Evolutionary conservation across 2,797 vertebrate species (phyloP).

Genomic region (Crocidura indochinensis): DNA sequence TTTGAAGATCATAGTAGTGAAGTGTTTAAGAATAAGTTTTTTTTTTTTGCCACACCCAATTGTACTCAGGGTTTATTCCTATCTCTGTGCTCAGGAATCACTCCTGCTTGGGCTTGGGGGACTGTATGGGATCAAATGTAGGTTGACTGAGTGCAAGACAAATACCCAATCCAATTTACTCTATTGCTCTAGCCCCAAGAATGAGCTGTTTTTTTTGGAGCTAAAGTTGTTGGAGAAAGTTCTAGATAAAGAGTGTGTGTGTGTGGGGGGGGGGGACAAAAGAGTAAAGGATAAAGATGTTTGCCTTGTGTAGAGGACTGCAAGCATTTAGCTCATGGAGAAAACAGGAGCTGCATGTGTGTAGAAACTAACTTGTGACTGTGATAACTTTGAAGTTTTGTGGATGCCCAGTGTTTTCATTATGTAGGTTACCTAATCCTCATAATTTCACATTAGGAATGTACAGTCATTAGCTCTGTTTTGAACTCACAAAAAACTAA

Average conservation of each 20-base stretch:
- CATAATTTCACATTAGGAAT: not conserved
- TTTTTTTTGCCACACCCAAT: too few relatives aligned
- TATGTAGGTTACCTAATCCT: not conserved
- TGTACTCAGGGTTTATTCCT: too few relatives aligned
- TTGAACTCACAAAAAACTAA: conserved; percentile 1
- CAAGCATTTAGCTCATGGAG: not conserved
- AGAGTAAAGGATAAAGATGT: conserved; percentile 11
- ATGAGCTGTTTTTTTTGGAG: not conserved
- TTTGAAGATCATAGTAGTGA: too few relatives aligned
- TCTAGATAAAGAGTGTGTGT: not conserved
- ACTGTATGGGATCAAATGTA: too few relatives aligned
- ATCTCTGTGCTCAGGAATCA: too few relatives aligned
- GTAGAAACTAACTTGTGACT: not conserved
- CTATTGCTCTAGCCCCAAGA: too few relatives aligned
- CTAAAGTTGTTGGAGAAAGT: conserved; percentile 9
- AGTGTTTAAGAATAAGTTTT: too few relatives aligned
- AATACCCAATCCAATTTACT: too few relatives aligned
- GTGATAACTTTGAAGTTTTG: not conserved
- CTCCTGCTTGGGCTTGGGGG: too few relatives aligned
- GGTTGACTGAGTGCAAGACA: too few relatives aligned
- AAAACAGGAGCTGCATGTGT: not conserved
- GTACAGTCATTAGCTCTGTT: not conserved
- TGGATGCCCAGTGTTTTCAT: conserved; percentile 7
- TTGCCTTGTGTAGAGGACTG: not conserved
- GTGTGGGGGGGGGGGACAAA: not conserved